Percentiles rank a stretch among this genome's conserved stretches.
Conservation (phyloP, 2,888 invertebrate genomes). For the Pyralis farinalis region DNA sequence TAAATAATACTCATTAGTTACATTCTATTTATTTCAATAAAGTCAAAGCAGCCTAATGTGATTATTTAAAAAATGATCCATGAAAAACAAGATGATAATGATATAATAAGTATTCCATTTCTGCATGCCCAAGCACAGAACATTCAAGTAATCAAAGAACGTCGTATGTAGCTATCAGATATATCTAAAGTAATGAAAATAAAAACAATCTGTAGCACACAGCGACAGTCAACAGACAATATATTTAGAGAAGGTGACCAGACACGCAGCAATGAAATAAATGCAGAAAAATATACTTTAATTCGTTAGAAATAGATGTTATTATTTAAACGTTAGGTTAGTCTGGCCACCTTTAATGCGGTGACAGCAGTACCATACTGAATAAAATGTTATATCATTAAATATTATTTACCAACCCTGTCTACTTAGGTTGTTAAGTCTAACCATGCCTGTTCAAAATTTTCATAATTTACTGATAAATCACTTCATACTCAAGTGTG, state of each 20-base stretch:
- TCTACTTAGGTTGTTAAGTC: conserved; percentile 63
- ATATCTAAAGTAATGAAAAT: conserved; percentile 39
- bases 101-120: conserved; percentile 62
- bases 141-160: conserved; percentile 53
- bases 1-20: conserved; percentile 21
- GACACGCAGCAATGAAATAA: conserved; percentile 74
- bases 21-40: not conserved
- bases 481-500: not conserved
- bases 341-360: conserved; percentile 76
- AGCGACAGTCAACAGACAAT: conserved; percentile 40
- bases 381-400: conserved; percentile 36
- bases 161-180: conserved; percentile 59
- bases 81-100: conserved; percentile 38
- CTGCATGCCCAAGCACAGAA: conserved; percentile 79
- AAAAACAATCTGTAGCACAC: conserved; percentile 49
- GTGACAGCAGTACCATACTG: conserved; percentile 62
- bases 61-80: conserved; percentile 43
- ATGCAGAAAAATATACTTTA: conserved; percentile 22
- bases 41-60: not conserved
- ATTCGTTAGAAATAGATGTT: conserved; percentile 14
- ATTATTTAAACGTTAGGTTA: conserved; percentile 17
- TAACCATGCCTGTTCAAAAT: conserved; percentile 57
- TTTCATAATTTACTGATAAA: conserved; percentile 19
- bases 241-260: conserved; percentile 69
- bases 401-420: conserved; percentile 51